Evolutionary conservation across 2,113 vertebrate genomes (phyloP).

Genomic region (Trinectes maculatus): DNA sequence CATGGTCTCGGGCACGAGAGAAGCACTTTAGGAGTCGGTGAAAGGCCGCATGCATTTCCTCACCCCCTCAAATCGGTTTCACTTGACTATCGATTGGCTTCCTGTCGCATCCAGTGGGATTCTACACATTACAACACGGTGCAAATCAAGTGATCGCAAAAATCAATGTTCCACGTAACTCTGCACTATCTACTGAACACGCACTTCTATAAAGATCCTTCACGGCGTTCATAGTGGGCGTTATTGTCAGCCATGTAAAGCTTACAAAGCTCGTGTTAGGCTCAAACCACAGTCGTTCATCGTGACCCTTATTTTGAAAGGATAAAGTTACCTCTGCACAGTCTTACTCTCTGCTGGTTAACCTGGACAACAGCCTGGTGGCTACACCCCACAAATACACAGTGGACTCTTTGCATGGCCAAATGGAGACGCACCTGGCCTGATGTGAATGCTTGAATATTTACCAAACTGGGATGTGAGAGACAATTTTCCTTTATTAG

Average conservation of each 20-base stretch:
- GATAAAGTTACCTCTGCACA: slow-evolving; percentile 65
- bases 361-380: slow-evolving; percentile 47
- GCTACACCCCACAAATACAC: slow-evolving; percentile 39
- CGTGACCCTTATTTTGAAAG: slow-evolving; percentile 47
- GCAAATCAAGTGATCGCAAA: slow-evolving; percentile 56
- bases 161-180: slow-evolving; percentile 43
- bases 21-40: slow-evolving; percentile 75
- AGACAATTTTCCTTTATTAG: slow-evolving; percentile 72
- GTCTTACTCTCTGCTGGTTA: slow-evolving; percentile 42
- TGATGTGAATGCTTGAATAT: slow-evolving; percentile 76
- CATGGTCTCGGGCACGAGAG: slow-evolving; percentile 67
- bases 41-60: slow-evolving; percentile 72
- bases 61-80: slow-evolving; percentile 49
- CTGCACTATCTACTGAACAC: slow-evolving; percentile 40
- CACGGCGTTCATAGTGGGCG: slow-evolving; percentile 59
- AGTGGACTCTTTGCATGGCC: slow-evolving; percentile 74
- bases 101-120: slow-evolving; percentile 46
- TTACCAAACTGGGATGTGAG: slow-evolving; percentile 67
- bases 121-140: slow-evolving; percentile 49
- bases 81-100: slow-evolving; percentile 38
- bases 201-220: slow-evolving; percentile 53
- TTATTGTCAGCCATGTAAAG: slow-evolving; percentile 47
- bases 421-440: slow-evolving; percentile 77
- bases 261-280: slow-evolving; percentile 48
- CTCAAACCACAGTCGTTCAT: slow-evolving; percentile 53